Evolutionary conservation across 2,797 vertebrate genomes (phyloP).

Genomic region (Holocentrus rufus): DNA sequence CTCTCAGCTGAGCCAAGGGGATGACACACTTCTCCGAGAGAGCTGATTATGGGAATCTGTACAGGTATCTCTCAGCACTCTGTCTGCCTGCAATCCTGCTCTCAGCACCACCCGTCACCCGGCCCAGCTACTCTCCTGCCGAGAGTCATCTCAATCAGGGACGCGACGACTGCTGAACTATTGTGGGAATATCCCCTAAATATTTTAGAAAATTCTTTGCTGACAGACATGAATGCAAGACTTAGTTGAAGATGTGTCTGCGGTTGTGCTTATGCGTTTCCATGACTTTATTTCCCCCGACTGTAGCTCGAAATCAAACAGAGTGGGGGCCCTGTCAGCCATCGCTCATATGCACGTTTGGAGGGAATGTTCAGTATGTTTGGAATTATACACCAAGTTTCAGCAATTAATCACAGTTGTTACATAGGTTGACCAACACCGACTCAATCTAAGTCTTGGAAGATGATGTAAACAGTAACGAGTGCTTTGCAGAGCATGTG

Average conservation of each 20-base stretch:
- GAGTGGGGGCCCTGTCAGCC: background rate
- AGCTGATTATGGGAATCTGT: conserved; percentile 54
- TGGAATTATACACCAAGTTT: conserved; percentile 49
- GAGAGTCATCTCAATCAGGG: conserved; percentile 35
- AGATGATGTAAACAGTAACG: conserved; percentile 1
- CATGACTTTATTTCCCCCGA: conserved; percentile 11
- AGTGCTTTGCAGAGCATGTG: background rate
- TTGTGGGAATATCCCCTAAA: conserved; percentile 60
- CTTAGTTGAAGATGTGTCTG: conserved; percentile 30
- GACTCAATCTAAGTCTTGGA: conserved; percentile 4
- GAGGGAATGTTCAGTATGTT: conserved; percentile 66
- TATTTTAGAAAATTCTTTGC: conserved; percentile 51
- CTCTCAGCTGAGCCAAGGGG: conserved; percentile 30
- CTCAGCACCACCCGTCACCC: conserved; percentile 6
- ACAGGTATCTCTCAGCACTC: conserved; percentile 65
- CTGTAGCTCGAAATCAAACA: conserved; percentile 11
- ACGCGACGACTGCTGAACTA: conserved; percentile 44
- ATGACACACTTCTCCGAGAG: conserved; percentile 42
- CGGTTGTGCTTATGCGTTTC: conserved; percentile 1
- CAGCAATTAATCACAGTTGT: background rate
- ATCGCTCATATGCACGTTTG: background rate
- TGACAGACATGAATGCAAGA: conserved; percentile 58
- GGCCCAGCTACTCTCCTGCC: conserved; percentile 26
- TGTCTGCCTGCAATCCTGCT: conserved; percentile 55
- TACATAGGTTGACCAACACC: conserved; percentile 11